Conservation (phyloP, 2,888 invertebrate genomes). For the Alcis repandata region DNA sequence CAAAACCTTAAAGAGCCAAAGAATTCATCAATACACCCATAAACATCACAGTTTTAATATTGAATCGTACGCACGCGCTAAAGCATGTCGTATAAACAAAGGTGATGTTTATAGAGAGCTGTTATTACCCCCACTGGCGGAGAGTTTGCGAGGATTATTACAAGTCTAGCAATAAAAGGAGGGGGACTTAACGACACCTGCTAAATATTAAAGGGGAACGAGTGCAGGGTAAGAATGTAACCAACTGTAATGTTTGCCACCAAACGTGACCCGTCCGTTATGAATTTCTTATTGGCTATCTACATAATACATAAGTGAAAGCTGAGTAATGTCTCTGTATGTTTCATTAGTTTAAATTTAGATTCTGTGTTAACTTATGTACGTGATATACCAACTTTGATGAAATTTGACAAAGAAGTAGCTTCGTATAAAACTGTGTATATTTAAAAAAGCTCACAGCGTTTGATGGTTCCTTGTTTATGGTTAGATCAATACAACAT, state of each 20-base stretch:
- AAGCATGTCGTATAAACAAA: conserved; percentile 60
- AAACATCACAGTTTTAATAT: conserved; percentile 41
- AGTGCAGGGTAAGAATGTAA: conserved; percentile 68
- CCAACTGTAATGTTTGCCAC: conserved; percentile 67
- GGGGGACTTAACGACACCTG: conserved; percentile 76
- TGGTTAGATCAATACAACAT: too few relatives aligned
- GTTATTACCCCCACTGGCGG: conserved; percentile 63
- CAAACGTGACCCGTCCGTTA: conserved; percentile 63
- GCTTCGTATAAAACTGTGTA: too few relatives aligned
- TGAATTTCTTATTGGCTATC: conserved; percentile 54
- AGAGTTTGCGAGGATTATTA: conserved; percentile 73
- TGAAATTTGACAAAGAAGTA: too few relatives aligned
- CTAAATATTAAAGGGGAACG: conserved; percentile 78
- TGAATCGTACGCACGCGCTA: conserved; percentile 48
- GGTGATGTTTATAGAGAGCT: conserved; percentile 66
- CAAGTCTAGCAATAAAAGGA: conserved; percentile 77
- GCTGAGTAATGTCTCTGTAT: conserved; percentile 7
- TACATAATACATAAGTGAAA: conserved; percentile 30
- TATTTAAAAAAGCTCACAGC: too few relatives aligned
- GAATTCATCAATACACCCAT: conserved; percentile 20
- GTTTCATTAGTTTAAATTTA: background rate
- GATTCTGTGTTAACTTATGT: too few relatives aligned
- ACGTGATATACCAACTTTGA: too few relatives aligned
- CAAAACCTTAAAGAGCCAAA: conserved; percentile 3
- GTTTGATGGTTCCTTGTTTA: too few relatives aligned